phyloP scores from a whole-genome alignment of 2,113 vertebrate genomes.

The Bothrops jararaca region DNA sequence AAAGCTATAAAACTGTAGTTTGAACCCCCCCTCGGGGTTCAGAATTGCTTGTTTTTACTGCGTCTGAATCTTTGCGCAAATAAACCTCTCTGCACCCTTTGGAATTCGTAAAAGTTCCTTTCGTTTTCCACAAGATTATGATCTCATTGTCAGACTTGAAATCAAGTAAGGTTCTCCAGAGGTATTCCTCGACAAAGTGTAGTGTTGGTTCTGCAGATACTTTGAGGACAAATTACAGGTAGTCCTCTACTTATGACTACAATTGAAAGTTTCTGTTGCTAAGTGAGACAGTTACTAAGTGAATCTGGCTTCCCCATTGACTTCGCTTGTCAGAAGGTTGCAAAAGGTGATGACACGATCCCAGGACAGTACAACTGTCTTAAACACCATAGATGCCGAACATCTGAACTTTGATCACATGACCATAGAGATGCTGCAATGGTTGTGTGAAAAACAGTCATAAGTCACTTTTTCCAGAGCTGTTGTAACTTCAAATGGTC shows the following conservation, averaged over 20 bases:
- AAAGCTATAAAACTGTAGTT: no score
- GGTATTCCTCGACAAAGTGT: neutral
- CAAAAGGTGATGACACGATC: neutral
- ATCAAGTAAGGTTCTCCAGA: neutral
- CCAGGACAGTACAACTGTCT: no score
- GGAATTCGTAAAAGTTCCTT: no score
- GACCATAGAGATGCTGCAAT: neutral
- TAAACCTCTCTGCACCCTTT: no score
- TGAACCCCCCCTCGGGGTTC: no score
- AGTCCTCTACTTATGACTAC: no score
- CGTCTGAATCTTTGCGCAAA: no score
- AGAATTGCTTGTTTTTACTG: no score
- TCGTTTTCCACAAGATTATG: no score
- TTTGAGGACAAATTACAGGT: neutral
- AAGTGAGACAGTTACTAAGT: neutral
- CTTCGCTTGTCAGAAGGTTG: neutral
- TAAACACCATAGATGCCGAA: neutral
- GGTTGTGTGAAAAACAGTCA: neutral
- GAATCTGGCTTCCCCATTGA: neutral
- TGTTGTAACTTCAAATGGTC: neutral
- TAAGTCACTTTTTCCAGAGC: no score
- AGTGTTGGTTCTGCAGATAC: neutral
- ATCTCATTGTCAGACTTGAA: neutral
- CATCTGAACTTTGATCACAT: neutral
- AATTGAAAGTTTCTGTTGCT: no score